Conservation (phyloP, 23 tunicate genomes). For the Oikopleura albicans region DNA sequence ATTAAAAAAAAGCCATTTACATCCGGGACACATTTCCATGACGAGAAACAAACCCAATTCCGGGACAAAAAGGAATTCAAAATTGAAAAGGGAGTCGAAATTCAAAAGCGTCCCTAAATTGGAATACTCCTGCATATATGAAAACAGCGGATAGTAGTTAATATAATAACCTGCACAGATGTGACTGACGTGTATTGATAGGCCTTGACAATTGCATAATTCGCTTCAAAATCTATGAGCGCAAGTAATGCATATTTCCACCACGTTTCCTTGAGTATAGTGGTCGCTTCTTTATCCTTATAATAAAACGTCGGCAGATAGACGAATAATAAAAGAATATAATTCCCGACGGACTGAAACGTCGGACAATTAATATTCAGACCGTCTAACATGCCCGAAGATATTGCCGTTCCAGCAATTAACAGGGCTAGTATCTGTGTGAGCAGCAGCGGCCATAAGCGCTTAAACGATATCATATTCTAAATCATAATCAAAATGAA, state of each 20-base stretch:
- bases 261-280: not conserved
- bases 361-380: not conserved
- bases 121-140: no score
- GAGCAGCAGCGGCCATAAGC: not conserved
- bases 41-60: no score
- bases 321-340: not conserved
- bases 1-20: no score
- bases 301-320: not conserved
- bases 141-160: no score
- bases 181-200: not conserved
- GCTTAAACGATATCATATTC: not conserved
- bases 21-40: no score
- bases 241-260: not conserved
- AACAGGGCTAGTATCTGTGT: not conserved
- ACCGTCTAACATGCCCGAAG: not conserved
- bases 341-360: not conserved
- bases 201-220: not conserved
- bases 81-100: no score
- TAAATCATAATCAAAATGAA: not conserved
- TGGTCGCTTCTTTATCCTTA: no score
- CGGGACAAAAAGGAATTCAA: no score
- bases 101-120: no score
- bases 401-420: not conserved
- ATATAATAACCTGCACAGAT: not conserved
- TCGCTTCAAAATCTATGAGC: not conserved